Evolutionary conservation across 2,888 invertebrate genomes (phyloP).

Genomic region (Microctonus hyperodae): DNA sequence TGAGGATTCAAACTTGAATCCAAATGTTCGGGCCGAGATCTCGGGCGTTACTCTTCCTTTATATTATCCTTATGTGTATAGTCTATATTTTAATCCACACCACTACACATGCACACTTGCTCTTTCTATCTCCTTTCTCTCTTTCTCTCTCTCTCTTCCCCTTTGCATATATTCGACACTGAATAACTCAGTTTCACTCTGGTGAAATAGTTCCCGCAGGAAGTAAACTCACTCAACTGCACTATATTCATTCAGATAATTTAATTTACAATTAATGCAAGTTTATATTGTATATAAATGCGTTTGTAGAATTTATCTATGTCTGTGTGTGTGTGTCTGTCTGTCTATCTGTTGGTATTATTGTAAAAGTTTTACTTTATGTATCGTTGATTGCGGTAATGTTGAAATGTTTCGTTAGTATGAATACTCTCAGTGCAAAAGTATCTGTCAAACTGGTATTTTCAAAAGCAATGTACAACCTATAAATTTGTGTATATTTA

Average conservation of each 20-base stretch:
- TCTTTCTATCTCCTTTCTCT: too few relatives aligned
- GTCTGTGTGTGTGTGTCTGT: neutral
- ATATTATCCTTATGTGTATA: neutral
- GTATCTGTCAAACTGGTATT: neutral
- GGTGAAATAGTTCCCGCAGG: neutral
- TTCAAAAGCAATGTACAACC: neutral
- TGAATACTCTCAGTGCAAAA: neutral
- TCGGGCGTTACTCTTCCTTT: neutral
- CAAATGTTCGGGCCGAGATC: constrained; percentile 6
- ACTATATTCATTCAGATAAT: neutral
- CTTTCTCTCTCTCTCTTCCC: neutral
- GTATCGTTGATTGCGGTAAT: neutral
- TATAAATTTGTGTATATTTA: neutral
- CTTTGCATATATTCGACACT: neutral
- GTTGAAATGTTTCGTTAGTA: neutral
- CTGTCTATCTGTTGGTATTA: neutral
- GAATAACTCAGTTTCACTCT: neutral
- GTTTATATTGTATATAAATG: neutral
- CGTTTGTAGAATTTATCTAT: neutral
- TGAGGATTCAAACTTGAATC: constrained; percentile 15
- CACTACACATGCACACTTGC: neutral
- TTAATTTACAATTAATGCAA: neutral
- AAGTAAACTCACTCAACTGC: neutral
- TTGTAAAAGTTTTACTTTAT: neutral
- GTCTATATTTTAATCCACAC: neutral